Conservation (phyloP, 2,797 vertebrate genomes). For the Chelon auratus region DNA sequence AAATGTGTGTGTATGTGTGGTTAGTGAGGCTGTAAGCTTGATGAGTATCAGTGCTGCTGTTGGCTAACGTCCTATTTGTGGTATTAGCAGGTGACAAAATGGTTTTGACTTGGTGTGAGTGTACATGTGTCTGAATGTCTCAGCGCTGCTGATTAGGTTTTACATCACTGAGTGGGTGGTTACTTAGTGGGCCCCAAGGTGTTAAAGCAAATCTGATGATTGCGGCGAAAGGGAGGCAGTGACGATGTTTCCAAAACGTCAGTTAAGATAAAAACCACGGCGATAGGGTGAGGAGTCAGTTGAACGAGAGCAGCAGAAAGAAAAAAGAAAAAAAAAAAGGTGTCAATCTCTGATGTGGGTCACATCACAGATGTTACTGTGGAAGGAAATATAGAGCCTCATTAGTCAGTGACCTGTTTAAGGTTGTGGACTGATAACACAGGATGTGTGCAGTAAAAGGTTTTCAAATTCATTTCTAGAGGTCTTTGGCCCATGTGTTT, state of each 20-base stretch:
- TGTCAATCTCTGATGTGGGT: slow-evolving; percentile 54
- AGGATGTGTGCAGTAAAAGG: slow-evolving; percentile 43
- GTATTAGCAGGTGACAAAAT: slow-evolving; percentile 85
- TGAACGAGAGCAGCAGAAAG: slow-evolving; percentile 10
- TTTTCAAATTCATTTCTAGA: slow-evolving; percentile 5
- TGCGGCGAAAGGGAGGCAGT: slow-evolving; percentile 49
- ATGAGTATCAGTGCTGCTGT: slow-evolving; percentile 81
- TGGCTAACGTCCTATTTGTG: slow-evolving; percentile 86
- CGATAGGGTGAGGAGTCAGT: slow-evolving; percentile 46
- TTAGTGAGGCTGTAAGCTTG: slow-evolving; percentile 61
- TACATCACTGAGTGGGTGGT: slow-evolving; percentile 57
- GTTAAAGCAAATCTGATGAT: slow-evolving; percentile 75
- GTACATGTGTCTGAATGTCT: neutral
- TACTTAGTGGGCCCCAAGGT: slow-evolving; percentile 56
- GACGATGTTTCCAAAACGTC: slow-evolving; percentile 69
- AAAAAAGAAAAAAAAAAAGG: slow-evolving; percentile 34
- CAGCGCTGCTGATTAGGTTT: slow-evolving; percentile 53
- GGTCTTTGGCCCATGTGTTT: neutral
- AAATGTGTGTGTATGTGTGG: slow-evolving; percentile 48
- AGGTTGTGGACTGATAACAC: slow-evolving; percentile 39
- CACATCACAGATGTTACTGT: slow-evolving; percentile 50
- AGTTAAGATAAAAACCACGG: slow-evolving; percentile 62
- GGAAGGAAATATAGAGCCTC: slow-evolving; percentile 35
- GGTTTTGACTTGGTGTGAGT: slow-evolving; percentile 33
- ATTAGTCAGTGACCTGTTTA: slow-evolving; percentile 56